A percentile compares a stretch with the other conserved stretches of the same genome.
These are phyloP conservation scores for Rhopalosiphum padi DNA, from an alignment of 1,140 invertebrate species.

Conservation along the genomic window DNA sequence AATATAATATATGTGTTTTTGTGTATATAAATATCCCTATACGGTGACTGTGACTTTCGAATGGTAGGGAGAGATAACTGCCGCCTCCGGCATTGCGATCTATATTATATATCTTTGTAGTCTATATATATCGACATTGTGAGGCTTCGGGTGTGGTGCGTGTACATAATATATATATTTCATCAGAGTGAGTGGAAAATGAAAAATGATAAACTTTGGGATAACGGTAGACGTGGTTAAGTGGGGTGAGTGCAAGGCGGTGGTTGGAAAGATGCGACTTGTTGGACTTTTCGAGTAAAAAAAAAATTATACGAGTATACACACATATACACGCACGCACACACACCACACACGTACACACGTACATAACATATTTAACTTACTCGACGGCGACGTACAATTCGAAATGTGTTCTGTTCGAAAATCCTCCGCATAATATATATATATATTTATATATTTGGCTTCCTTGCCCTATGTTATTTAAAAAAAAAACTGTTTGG, in stretches of 20 bases:
- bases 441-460: not conserved
- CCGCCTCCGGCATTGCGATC: not conserved
- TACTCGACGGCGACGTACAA: not conserved
- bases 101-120: not conserved
- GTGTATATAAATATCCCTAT: not conserved
- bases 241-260: not conserved
- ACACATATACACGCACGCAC: not conserved
- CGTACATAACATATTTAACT: not conserved
- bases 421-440: not conserved
- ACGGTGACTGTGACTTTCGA: not conserved
- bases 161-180: not conserved
- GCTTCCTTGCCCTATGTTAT: too few species aligned
- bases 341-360: not conserved
- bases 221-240: not conserved
- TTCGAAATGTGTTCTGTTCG: not conserved
- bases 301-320: not conserved
- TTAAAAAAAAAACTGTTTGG: not conserved
- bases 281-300: not conserved
- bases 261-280: not conserved
- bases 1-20: not conserved
- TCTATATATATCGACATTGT: not conserved
- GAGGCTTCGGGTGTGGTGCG: not conserved
- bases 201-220: slow-evolving; percentile 9
- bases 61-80: not conserved
- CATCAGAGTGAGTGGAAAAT: not conserved